phyloP scores from a whole-genome alignment of 1,140 invertebrate species.

The Schlechtendalia chinensis region DNA sequence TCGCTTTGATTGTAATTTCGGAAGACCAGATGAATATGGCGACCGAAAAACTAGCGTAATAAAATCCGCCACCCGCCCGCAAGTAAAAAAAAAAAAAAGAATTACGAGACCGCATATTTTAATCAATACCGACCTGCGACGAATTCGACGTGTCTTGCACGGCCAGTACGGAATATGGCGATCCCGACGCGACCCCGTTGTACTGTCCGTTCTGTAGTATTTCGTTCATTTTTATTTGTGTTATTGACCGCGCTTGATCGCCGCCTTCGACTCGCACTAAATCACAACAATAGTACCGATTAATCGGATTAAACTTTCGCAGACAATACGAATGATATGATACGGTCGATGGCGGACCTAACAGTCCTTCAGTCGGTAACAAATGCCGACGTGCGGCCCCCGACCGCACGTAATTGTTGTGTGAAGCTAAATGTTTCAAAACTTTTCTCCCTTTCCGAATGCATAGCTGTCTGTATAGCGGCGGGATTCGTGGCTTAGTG shows the following conservation, averaged over 20 bases:
- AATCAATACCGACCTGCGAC: background rate
- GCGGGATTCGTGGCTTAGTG: no score
- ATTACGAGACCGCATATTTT: no score
- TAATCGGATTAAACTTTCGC: background rate
- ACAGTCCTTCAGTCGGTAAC: background rate
- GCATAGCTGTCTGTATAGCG: no score
- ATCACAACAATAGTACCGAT: background rate
- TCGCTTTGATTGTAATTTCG: no score
- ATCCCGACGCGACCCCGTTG: background rate
- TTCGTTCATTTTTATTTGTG: slow-evolving; percentile 19
- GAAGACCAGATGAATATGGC: no score
- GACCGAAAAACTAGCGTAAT: no score
- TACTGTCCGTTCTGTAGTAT: background rate
- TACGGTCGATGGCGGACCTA: background rate
- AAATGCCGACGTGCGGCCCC: no score
- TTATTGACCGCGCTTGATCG: background rate
- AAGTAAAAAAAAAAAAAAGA: no score
- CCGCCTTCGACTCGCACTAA: slow-evolving; percentile 10
- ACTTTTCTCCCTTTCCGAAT: background rate
- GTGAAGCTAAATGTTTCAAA: background rate
- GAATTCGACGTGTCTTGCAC: background rate
- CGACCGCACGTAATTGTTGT: no score
- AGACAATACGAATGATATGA: background rate
- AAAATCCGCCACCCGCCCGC: no score
- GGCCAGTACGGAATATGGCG: background rate